These are phyloP conservation scores for Trichogramma pretiosum DNA, from an alignment of 1,140 invertebrate genomes.

Conservation along the genomic window DNA sequence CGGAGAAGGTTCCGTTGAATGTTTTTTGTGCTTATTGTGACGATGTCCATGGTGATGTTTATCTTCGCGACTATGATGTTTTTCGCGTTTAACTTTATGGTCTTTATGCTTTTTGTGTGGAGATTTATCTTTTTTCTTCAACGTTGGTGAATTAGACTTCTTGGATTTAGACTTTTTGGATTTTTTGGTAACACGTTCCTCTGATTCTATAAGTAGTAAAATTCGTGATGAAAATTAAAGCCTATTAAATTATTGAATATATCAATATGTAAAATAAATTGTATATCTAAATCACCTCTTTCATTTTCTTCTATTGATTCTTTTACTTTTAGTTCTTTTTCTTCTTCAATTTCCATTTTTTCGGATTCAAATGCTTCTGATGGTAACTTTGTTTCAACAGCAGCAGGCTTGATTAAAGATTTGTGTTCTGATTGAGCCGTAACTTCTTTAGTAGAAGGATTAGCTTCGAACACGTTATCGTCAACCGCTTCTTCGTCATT, in stretches of 20 bases:
- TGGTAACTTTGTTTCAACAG: too few species aligned
- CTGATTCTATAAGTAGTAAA: too few species aligned
- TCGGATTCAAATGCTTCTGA: too few species aligned
- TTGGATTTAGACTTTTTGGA: constrained; percentile 6
- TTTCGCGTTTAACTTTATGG: constrained; percentile 10
- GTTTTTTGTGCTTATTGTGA: constrained; percentile 8
- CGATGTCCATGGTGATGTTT: constrained; percentile 15
- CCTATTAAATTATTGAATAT: too few species aligned
- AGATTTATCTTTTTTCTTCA: constrained; percentile 6
- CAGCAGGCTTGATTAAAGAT: too few species aligned
- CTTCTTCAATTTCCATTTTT: constrained; percentile 6
- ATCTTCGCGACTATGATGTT: constrained; percentile 9
- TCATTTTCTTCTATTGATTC: too few species aligned
- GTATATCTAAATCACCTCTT: too few species aligned
- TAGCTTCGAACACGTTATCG: constrained; percentile 17
- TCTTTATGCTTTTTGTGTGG: constrained; percentile 10
- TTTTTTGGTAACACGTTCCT: constrained; percentile 1
- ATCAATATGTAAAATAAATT: too few species aligned
- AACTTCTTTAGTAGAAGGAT: constrained; percentile 1
- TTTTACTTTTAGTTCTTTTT: not conserved
- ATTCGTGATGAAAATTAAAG: too few species aligned
- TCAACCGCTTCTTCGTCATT: constrained; percentile 30
- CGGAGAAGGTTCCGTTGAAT: not conserved
- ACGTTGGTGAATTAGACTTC: constrained; percentile 1
- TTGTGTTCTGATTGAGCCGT: too few species aligned